phyloP scores from a whole-genome alignment of 1,140 invertebrate genomes.

The Heliconius congener region DNA sequence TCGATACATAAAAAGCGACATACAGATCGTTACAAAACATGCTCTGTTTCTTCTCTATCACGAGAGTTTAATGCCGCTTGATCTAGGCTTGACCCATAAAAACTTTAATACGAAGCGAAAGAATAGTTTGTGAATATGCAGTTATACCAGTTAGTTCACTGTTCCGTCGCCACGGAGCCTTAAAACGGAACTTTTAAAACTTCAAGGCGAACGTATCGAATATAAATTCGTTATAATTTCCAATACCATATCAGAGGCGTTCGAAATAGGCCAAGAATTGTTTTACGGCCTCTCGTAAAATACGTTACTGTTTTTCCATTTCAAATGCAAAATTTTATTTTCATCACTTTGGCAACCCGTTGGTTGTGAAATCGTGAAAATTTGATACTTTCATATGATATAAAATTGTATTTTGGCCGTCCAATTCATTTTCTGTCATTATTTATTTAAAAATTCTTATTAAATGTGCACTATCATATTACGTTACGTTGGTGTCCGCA shows the following conservation, averaged over 20 bases:
- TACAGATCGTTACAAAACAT: constrained; percentile 25
- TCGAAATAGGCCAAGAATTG: constrained; percentile 42
- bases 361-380: constrained; percentile 30
- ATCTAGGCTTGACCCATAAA: constrained; percentile 77
- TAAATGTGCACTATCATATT: not conserved
- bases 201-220: constrained; percentile 55
- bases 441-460: not conserved
- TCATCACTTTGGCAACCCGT: constrained; percentile 11
- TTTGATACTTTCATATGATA: constrained; percentile 31
- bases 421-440: constrained; percentile 2
- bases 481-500: not conserved
- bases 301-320: constrained; percentile 25
- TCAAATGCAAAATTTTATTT: constrained; percentile 34
- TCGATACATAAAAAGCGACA: not conserved
- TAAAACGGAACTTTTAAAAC: constrained; percentile 59
- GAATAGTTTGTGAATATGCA: constrained; percentile 66
- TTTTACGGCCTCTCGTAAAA: constrained; percentile 36
- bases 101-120: constrained; percentile 62
- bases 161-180: constrained; percentile 59
- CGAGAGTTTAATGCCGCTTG: constrained; percentile 56
- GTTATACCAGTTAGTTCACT: constrained; percentile 66
- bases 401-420: constrained; percentile 7
- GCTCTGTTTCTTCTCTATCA: constrained; percentile 26
- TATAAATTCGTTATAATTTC: constrained; percentile 62
- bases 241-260: constrained; percentile 41